Percentiles rank a stretch among this genome's conserved stretches.
phyloP scores from a whole-genome alignment of 2,113 vertebrate species.

The Gobiocypris rarus region DNA sequence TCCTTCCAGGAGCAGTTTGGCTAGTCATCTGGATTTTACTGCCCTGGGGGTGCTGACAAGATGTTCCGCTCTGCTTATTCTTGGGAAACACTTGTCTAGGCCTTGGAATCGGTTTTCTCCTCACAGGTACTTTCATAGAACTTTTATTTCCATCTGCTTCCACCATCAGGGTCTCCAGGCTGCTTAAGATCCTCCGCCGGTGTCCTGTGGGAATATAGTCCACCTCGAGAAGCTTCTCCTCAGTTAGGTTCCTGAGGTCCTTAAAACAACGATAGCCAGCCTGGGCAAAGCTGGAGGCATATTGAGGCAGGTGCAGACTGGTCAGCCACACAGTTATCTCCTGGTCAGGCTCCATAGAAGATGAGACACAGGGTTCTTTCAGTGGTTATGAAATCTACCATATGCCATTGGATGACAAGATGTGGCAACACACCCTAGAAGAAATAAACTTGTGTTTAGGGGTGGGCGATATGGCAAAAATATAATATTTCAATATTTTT shows the following conservation, averaged over 20 bases:
- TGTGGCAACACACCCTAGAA: neutral
- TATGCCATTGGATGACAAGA: slow-evolving; percentile 9
- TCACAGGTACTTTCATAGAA: neutral
- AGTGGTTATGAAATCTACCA: slow-evolving; percentile 49
- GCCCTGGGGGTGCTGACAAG: slow-evolving; percentile 38
- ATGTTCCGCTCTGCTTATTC: slow-evolving; percentile 53
- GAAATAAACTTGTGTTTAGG: neutral
- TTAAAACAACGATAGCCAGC: slow-evolving; percentile 77
- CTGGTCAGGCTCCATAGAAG: slow-evolving; percentile 61
- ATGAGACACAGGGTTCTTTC: slow-evolving; percentile 74
- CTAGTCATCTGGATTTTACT: slow-evolving; percentile 34
- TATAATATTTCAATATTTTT: too few relatives aligned
- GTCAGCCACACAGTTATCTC: slow-evolving; percentile 82
- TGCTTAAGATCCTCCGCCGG: slow-evolving; percentile 87
- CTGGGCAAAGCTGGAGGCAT: slow-evolving; percentile 75
- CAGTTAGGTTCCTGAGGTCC: slow-evolving; percentile 80
- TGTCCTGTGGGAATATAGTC: slow-evolving; percentile 89
- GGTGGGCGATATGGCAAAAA: too few relatives aligned
- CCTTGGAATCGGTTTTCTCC: slow-evolving; percentile 56
- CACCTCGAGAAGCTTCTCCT: slow-evolving; percentile 80
- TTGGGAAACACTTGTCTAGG: slow-evolving; percentile 66
- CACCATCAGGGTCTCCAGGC: slow-evolving; percentile 74
- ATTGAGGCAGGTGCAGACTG: slow-evolving; percentile 86
- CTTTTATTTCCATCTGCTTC: slow-evolving; percentile 28
- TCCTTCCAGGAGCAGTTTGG: slow-evolving; percentile 60